Evolutionary conservation across 2,888 invertebrate genomes (phyloP), one percentile per base, ranked within the genome.

Genomic region (Actias luna): DNA sequence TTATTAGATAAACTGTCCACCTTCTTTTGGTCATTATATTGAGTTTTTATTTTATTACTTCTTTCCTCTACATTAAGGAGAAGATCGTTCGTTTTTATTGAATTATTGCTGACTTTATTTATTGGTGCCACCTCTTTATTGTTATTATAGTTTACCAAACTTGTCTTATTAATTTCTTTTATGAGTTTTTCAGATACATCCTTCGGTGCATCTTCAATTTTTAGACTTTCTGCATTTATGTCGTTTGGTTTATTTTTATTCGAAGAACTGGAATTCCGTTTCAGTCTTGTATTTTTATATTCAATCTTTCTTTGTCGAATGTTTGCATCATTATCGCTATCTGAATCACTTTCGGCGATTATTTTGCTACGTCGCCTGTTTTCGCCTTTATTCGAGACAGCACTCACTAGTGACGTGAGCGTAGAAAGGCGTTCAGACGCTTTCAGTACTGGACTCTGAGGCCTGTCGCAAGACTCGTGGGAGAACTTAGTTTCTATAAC

Each of bases 401-500:
- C 92, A 87, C 92, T 92, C 92, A 92, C 92, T 69, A 87, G 78
- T 78, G 88, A 81, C 81, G 92, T 91, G 92, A 92, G 92, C 82
- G 92, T 89, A 87, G 90, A 91, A 92, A 92, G 91, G 81, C 89
- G 89, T 73, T 92, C 92, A 90, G 92, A 88, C 90, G 84, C 72
- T 85, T 88, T 92, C 64, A 77, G 80, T 70, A 81, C 84, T 79
- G 91, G 89, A 83, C 93, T 93, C 66, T 90, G 92, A 72, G 92
- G 91, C 72, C 85, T 91, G 83, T 88, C 86, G 73, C 81, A 78
- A 71, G 90, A 83, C 85, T 94, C 94, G 77, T 95, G 95, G 65
- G 94, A 92, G 83, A 95, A 94, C 79, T 95, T 95, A 68, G 96
- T 93, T 87, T 96, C 95, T 75, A 96, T 94, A 69, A 96, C 93